Percentiles rank a stretch among this genome's conserved stretches.
phyloP scores from a whole-genome alignment of 2,888 invertebrate species.

The Rotaria macrura region DNA sequence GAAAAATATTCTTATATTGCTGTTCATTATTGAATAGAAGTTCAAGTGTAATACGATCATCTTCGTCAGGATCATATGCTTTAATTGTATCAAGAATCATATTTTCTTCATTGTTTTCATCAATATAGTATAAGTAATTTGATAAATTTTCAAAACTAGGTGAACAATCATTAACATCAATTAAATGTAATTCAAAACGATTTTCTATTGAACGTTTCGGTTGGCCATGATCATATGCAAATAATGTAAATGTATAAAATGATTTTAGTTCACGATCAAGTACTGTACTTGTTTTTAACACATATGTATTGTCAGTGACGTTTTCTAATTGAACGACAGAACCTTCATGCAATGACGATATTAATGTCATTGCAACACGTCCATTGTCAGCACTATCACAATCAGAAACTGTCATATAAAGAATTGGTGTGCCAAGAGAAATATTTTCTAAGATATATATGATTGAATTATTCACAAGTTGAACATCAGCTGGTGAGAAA shows the following conservation, averaged over 20 bases:
- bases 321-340: background rate
- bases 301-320: background rate
- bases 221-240: background rate
- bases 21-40: background rate
- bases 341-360: background rate
- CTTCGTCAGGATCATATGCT: background rate
- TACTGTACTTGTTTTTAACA: background rate
- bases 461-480: background rate
- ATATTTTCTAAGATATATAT: slow-evolving; percentile 6
- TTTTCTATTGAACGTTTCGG: background rate
- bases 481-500: background rate
- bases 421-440: background rate
- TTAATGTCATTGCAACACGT: background rate
- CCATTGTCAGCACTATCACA: slow-evolving; percentile 7
- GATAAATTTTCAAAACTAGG: background rate
- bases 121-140: background rate
- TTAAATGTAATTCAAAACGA: background rate
- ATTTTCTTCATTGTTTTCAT: background rate
- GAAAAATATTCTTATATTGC: background rate
- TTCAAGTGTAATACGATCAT: background rate
- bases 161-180: slow-evolving; percentile 16
- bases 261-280: background rate
- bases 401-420: background rate
- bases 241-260: background rate
- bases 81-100: background rate